Base-by-base conservation (phyloP, 1,140 invertebrate genomes). In the Microplitis demolitor region DNA sequence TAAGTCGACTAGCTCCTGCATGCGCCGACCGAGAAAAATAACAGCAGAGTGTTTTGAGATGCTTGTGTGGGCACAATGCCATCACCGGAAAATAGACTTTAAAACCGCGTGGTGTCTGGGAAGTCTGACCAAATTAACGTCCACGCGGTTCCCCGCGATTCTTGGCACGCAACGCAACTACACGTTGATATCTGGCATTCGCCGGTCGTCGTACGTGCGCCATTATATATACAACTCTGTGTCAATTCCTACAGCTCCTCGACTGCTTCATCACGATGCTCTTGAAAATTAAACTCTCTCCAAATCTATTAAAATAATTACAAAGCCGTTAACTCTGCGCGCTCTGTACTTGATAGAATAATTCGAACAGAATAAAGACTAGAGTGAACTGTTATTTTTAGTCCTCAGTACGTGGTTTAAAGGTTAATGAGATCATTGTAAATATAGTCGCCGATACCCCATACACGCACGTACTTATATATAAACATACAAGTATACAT, bases 31-130 rank as follows among this genome's bases (percentile, higher is more conserved):
- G 66, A 16, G 14, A 66, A 13, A 31, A 66, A 31, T n/a, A 54
- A 53, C 11, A 66, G 14, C 4, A 37, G 24, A 9, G 9, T n/a
- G 54, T 68, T 37, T 68, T 68, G 53, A 58, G 66, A 16, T 58
- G 56, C 4, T 9, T 31, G 14, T 24, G n/a, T 37, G 56, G 24
- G 53, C 8, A 53, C 35, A n/a, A 11, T 31, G 37, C 54, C 14
- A 50, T 13, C 9, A 54, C 51, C 60, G 54, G 11, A 75, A 82
- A 84, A 83, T 81, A 83, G 79, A 83, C 24, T 51, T 71, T 66
- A 76, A 78, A 77, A 84, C 83, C 83, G 79, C 83, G 84, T 85
- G 84, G 83, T 85, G 83, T 85, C 84, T 85, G 64, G 80, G 78
- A 78, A 75, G 78, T 79, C 77, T 74, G 78, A 80, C 79, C 66